Base-by-base conservation (phyloP, 2,113 vertebrate species). In the Mormyrus iriodes region DNA sequence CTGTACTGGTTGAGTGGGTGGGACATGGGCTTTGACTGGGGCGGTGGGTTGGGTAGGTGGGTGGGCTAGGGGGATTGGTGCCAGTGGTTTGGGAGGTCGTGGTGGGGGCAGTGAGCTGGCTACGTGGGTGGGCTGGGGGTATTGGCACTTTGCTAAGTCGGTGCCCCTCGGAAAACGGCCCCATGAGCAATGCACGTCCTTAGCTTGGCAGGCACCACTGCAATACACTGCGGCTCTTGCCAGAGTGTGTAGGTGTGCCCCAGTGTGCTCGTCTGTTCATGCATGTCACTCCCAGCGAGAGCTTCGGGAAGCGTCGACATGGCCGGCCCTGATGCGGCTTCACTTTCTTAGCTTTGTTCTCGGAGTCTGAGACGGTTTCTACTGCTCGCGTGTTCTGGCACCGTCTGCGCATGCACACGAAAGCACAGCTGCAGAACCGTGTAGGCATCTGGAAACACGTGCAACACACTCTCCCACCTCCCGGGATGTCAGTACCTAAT, bases 401-500 rank as follows among this genome's bases (percentile, higher is more conserved):
- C 49, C 17, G 27, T 73, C 84, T 76, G 90, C 91, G 93, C 95
- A 94, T n/a, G 8, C 27, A 76, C 31, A 76, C 19, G 0, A 8
- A 84, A 21, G 48, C 82, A 84, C 93, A 92, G 91, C 94, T 94
- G 95, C 93, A 93, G 94, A 92, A 94, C 93, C 95, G 93, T 94
- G 92, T 92, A 91, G 91, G 91, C 91, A 88, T 93, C 92, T 83
- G 94, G 92, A 93, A 92, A 91, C 92, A 92, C 92, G 90, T 91
- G 92, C 92, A 91, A 92, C 93, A 93, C 51, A 55, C 51, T 39
- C 27, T 15, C 51, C 85, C 44, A 52, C 46, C 94, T 94, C 94
- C 94, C 90, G 84, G 92, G 92, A 93, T 94, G 90, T 88, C 90
- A 44, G 31, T 90, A 94, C 90, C 92, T 95, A 96, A 96, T 96